Base-by-base conservation (phyloP, 2,797 vertebrate genomes). In the Neomorphus geoffroyi region DNA sequence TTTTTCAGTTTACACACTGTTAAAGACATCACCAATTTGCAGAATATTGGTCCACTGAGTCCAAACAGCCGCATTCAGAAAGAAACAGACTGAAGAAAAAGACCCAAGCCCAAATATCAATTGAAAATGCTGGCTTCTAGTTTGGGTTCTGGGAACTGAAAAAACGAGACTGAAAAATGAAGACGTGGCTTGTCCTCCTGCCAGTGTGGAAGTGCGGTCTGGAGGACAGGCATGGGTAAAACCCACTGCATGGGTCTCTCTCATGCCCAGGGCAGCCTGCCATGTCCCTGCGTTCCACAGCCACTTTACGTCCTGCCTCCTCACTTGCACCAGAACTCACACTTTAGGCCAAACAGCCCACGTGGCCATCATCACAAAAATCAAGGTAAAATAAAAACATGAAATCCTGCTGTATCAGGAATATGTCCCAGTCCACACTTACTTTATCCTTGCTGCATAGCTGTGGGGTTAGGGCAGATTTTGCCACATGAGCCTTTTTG, bases 71-170 rank as follows among this genome's bases (percentile, higher is more conserved):
- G 60, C 51, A 54, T 72, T 17, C 7, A 11, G 66, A 43, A 73
- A 30, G 32, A 74, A 11, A 58, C 24, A 39, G 17, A 62, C 33
- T 45, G 56, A 80, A 80, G 43, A 69, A 35, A 66, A 91, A 86
- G n/a, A 65, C 15, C 33, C 23, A 11, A 64, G 10, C 32, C 39
- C 28, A 71, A 53, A 85, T 18, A 48, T 0, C 54, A 62, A 58
- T 60, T 35, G 37, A 46, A 54, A 87, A 37, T 39, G 21, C 22
- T 74, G 56, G 23, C 13, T 91, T 28, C 35, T 43, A 67, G 21
- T 81, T 92, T 65, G 83, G 30, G 60, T 70, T 77, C 57, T 71
- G 60, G 53, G 35, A 95, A 89, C 18, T 37, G 17, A 64, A 88
- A 86, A 87, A 60, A 43, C 9, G 4, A 46, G 41, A 69, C 33